Evolutionary conservation across 2,113 vertebrate species (phyloP), one percentile per base, ranked within the genome.

Genomic region (Herpetotheres cachinnans): DNA sequence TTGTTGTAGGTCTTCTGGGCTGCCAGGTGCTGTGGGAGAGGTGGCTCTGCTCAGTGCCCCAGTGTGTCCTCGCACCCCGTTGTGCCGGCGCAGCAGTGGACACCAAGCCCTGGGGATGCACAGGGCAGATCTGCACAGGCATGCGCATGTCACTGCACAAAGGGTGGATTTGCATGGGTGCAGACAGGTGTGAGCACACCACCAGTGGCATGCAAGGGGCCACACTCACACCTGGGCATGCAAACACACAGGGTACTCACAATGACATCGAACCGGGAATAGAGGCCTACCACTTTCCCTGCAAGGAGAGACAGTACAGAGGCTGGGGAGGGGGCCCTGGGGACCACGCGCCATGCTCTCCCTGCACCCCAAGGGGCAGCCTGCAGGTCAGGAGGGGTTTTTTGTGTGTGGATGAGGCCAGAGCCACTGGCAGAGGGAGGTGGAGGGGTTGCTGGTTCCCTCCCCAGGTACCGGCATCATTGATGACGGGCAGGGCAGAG

Each of bases 201-300:
- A 40, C 16, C 11, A 30, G 30, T 11, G 10, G 20, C 6, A 12
- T 59, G 42, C 26, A 58, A 76, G 65, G 27, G 30, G 11, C 44
- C 36, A 29, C 21, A 44, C 20, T 42, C 4, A 6, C 32, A 26
- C 52, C 34, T 1, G 1, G 29, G 32, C 2, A 3, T 11, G 34
- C 62, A 66, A 47, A 55, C 20, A 36, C 3, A 1, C 44, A 9
- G 29, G 6, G 49, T 97, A 99, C 99, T 99, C 96, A 99, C 99
- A 95, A 99, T 99, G 59, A 99, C 99, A 13, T 99, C 99, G 12
- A 99, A 99, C 85, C 99, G 98, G 10, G 99, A 99, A 94, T 99
- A 99, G 78, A 99, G 98, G 13, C 99, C 99, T 25, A 99, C 99
- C 16, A 99, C 99, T 93, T 97, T 98, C 59, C 99, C 99, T 99